Evolutionary conservation across 2,888 invertebrate genomes (phyloP), one percentile per base, ranked within the genome.

Genomic region (Conops quadrifasciatus): DNA sequence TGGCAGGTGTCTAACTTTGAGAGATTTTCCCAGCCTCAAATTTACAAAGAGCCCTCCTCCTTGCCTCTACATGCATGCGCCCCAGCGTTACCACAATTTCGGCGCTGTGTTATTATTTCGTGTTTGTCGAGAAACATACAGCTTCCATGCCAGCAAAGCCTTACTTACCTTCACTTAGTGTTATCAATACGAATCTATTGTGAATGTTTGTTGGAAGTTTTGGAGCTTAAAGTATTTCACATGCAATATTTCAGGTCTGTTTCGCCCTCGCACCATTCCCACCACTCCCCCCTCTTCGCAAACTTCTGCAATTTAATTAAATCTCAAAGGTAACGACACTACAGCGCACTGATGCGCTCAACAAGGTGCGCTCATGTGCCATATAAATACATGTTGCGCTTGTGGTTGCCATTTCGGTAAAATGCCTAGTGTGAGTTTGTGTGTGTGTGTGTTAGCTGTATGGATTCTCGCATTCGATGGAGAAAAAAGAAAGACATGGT

Each of bases 321-420:
- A 67, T 71, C 67, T 71, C 49, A 47, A 64, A 68, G 51, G 51
- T 53, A 68, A 24, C 49, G 59, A 47, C 26, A 19, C 2, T 49
- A 28, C n/a, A n/a, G n/a, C n/a, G 30, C n/a, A 24, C 47, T 47
- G 45, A 30, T 9, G 16, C 60, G 66, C 53, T 66, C 13, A 66
- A 36, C 19, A 24, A 47, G 36, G 53, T 59, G n/a, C 36, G 26
- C 16, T n/a, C 49, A 30, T 24, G 66, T 60, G 47, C 59, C n/a
- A 19, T 16, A 28, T 62, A 36, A 15, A 19, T 16, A 68, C 68
- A 36, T 68, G 68, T 68, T 68, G 68, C 68, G 60, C 60, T 62
- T 68, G 68, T 62, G 68, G 68, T 51, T 68, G 62, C 47, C 67
- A 47, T 47, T 45, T 63, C 43, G 21, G 36, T n/a, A 3, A 26